phyloP scores from a whole-genome alignment of 1,140 invertebrate genomes.

The Chrysomallon squamiferum region DNA sequence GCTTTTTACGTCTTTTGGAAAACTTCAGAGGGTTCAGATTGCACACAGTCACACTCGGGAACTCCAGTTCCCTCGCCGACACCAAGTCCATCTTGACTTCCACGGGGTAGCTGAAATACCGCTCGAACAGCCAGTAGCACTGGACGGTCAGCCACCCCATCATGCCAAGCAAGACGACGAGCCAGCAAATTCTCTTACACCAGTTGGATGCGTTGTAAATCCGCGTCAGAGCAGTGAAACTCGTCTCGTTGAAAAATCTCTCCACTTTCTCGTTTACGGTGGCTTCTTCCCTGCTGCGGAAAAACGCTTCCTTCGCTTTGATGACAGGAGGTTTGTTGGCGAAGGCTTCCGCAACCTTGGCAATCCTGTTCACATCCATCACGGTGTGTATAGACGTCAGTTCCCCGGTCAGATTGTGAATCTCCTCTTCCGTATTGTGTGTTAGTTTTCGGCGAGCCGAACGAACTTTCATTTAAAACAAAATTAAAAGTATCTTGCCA shows the following conservation, averaged over 20 bases:
- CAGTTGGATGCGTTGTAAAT: conserved; percentile 42
- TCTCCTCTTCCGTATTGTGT: no score
- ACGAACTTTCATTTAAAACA: no score
- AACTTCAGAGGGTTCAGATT: conserved; percentile 59
- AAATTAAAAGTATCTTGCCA: no score
- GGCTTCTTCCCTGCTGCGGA: no score
- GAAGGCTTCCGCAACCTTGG: no score
- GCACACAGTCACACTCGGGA: conserved; percentile 63
- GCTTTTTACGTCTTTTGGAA: not conserved
- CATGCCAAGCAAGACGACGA: conserved; percentile 30
- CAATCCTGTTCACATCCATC: no score
- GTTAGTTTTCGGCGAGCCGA: no score
- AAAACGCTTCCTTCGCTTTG: no score
- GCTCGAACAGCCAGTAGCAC: conserved; percentile 44
- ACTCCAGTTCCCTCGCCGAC: conserved; percentile 35
- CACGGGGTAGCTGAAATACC: conserved; percentile 45
- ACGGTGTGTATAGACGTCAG: no score
- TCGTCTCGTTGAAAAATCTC: conserved; percentile 41
- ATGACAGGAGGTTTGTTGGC: no score
- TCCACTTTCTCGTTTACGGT: conserved; percentile 20
- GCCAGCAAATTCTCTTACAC: conserved; percentile 36
- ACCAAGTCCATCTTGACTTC: conserved; percentile 42
- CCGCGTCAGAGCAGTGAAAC: conserved; percentile 43
- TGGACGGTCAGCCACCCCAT: conserved; percentile 31
- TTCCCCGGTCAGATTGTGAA: no score